phyloP scores from a whole-genome alignment of 2,113 vertebrate genomes.

The Blennius ocellaris region DNA sequence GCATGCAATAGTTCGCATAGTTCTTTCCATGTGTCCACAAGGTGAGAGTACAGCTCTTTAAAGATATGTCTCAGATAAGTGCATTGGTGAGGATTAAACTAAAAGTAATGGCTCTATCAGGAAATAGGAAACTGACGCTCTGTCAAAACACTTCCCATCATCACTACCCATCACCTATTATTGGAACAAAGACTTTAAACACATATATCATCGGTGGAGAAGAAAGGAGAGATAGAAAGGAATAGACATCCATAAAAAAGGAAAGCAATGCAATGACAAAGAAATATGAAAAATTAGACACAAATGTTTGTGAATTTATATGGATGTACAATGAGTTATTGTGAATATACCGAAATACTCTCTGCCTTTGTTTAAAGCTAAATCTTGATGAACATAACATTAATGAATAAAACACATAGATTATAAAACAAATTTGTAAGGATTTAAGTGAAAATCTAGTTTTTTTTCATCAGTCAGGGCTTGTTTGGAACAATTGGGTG shows the following conservation, averaged over 20 bases:
- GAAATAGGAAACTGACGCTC: conserved; percentile 27
- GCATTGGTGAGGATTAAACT: neutral
- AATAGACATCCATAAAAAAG: neutral
- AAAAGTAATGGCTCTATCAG: conserved; percentile 14
- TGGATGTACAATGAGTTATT: no score
- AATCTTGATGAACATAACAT: no score
- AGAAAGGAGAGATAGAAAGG: neutral
- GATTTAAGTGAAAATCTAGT: no score
- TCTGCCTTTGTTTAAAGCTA: no score
- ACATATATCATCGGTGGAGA: neutral
- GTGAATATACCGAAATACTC: no score
- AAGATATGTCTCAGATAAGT: conserved; percentile 8
- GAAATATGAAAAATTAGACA: no score
- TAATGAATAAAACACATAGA: no score
- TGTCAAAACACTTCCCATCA: conserved; percentile 35
- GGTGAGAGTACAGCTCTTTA: conserved; percentile 41
- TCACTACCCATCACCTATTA: conserved; percentile 13
- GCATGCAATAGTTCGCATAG: conserved; percentile 24
- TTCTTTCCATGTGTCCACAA: conserved; percentile 20
- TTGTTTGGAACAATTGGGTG: no score
- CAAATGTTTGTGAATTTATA: no score
- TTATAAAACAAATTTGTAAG: no score
- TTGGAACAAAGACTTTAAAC: conserved; percentile 4
- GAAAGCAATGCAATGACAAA: no score
- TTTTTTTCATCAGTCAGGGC: no score